Evolutionary conservation across 1,140 invertebrate genomes (phyloP).

Genomic region (Drosophila mojavensis): DNA sequence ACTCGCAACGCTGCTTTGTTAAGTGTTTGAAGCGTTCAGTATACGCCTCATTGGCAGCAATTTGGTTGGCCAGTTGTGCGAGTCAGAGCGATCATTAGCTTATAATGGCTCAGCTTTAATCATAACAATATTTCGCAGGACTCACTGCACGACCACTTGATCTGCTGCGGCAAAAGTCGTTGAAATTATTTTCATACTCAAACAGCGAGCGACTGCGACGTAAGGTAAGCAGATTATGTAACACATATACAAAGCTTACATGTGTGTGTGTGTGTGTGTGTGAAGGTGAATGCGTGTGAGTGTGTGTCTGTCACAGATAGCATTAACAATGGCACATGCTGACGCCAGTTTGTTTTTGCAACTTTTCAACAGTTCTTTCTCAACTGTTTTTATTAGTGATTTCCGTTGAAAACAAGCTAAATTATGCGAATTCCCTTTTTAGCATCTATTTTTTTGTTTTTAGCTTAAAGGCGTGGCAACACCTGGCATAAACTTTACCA

Average conservation of each 20-base stretch:
- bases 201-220: constrained; percentile 38
- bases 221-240: constrained; percentile 78
- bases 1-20: constrained; percentile 56
- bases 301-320: constrained; percentile 55
- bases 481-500: constrained; percentile 24
- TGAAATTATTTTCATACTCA: constrained; percentile 53
- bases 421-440: constrained; percentile 56
- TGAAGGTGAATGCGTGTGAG: neutral
- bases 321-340: constrained; percentile 65
- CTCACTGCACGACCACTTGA: neutral
- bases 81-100: constrained; percentile 3
- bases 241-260: constrained; percentile 15
- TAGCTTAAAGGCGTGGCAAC: neutral
- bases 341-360: constrained; percentile 77
- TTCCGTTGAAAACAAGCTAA: constrained; percentile 75
- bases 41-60: constrained; percentile 46
- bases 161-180: constrained; percentile 22
- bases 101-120: no score
- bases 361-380: constrained; percentile 77
- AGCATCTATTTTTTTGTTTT: neutral
- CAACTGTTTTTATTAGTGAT: constrained; percentile 77
- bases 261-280: constrained; percentile 4
- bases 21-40: constrained; percentile 22
- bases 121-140: no score
- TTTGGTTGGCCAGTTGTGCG: constrained; percentile 34